A percentile compares a stretch with the other conserved stretches of the same genome.
Conservation (phyloP, 2,888 invertebrate genomes). For the Panopea generosa region DNA sequence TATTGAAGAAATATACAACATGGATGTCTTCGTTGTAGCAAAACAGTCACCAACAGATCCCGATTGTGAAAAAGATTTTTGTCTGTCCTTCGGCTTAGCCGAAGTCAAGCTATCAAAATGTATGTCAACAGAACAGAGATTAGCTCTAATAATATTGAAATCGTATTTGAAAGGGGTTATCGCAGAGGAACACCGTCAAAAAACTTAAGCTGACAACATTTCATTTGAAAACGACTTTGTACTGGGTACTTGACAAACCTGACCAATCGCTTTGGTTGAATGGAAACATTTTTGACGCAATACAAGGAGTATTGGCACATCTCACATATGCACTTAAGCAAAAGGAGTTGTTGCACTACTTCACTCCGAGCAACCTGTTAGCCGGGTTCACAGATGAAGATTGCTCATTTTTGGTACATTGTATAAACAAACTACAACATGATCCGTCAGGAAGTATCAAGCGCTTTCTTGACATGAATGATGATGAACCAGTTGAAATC, state of each 20-base stretch:
- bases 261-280: slow-evolving; percentile 15
- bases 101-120: too few relatives aligned
- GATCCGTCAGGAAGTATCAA: slow-evolving; percentile 24
- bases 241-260: slow-evolving; percentile 48
- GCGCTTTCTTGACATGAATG: slow-evolving; percentile 31
- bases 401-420: slow-evolving; percentile 11
- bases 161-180: too few relatives aligned
- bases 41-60: slow-evolving; percentile 53
- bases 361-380: slow-evolving; percentile 39
- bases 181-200: slow-evolving; percentile 11
- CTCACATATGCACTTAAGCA: slow-evolving; percentile 6
- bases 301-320: slow-evolving; percentile 13
- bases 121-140: slow-evolving; percentile 44
- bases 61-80: too few relatives aligned
- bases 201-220: slow-evolving; percentile 53
- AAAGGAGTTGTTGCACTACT: slow-evolving; percentile 31
- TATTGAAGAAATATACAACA: slow-evolving; percentile 48
- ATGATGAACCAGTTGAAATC: too few relatives aligned
- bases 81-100: too few relatives aligned
- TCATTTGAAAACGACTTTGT: slow-evolving; percentile 61
- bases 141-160: slow-evolving; percentile 52
- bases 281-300: slow-evolving; percentile 19
- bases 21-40: too few relatives aligned
- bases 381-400: slow-evolving; percentile 19
- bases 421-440: slow-evolving; percentile 9